Conservation (phyloP, 2,888 invertebrate species). For the Venusia cambrica region DNA sequence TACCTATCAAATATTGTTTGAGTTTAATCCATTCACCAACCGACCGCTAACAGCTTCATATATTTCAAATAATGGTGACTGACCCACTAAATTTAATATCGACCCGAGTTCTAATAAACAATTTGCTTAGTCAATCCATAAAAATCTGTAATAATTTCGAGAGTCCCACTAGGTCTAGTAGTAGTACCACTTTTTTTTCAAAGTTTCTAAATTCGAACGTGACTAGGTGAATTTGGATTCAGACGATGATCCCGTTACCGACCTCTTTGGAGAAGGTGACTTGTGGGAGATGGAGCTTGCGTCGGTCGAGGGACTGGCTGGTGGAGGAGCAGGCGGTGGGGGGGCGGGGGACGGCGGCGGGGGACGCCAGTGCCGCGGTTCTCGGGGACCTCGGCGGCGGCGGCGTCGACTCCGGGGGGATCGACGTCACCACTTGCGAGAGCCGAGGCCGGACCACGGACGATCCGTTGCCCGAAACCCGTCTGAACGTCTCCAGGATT, state of each 20-base stretch:
- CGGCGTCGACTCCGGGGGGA: constrained; percentile 64
- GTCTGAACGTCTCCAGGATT: constrained; percentile 86
- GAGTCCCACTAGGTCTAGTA: constrained; percentile 33
- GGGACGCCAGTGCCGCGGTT: constrained; percentile 56
- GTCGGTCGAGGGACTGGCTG: constrained; percentile 81
- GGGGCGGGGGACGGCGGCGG: constrained; percentile 75
- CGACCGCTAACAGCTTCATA: no score
- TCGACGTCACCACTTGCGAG: constrained; percentile 45
- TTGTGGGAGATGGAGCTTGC: constrained; percentile 87
- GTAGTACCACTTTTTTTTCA: constrained; percentile 50
- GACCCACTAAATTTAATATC: no score
- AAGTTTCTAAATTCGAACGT: constrained; percentile 35
- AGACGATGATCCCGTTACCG: constrained; percentile 93
- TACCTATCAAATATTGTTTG: no score
- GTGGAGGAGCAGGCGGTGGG: constrained; percentile 87
- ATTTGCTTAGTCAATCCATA: constrained; percentile 17
- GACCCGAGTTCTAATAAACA: no score
- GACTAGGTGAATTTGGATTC: constrained; percentile 47
- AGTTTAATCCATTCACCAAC: no score
- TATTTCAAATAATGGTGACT: no score
- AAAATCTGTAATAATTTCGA: constrained; percentile 20
- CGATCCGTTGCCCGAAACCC: constrained; percentile 71
- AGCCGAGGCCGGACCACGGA: constrained; percentile 49
- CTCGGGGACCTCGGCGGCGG: constrained; percentile 68
- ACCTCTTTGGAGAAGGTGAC: constrained; percentile 95